Percentiles rank a stretch among this genome's conserved stretches.
phyloP scores from a whole-genome alignment of 2,888 invertebrate species.

The Perithous albicinctus region DNA sequence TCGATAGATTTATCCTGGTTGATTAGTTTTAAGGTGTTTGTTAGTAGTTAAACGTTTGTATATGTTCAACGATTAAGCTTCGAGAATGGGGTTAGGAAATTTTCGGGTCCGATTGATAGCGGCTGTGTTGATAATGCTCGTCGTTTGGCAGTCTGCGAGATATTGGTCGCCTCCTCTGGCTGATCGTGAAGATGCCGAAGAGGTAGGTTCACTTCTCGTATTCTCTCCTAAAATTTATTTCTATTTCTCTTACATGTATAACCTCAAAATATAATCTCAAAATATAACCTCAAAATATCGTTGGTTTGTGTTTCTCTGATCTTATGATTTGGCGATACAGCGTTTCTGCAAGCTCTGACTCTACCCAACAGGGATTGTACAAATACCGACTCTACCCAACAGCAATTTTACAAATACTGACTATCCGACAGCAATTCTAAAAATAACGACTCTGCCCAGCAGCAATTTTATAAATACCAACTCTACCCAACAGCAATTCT shows the following conservation, averaged over 20 bases:
- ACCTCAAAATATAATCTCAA: neutral
- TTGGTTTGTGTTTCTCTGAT: neutral
- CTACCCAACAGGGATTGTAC: no score
- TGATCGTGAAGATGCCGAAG: conserved; percentile 29
- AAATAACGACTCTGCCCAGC: no score
- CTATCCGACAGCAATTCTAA: no score
- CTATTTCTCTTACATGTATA: conserved; percentile 8
- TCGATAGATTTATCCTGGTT: conserved; percentile 4
- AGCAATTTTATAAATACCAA: no score
- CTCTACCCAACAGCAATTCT: no score
- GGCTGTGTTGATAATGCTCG: conserved; percentile 65
- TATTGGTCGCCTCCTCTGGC: conserved; percentile 54
- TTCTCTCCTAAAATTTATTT: neutral
- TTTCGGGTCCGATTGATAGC: conserved; percentile 73
- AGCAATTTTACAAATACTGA: no score
- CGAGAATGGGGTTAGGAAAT: conserved; percentile 75
- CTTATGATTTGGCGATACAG: neutral
- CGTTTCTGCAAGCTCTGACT: no score
- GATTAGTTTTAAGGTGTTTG: neutral
- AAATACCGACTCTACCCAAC: no score
- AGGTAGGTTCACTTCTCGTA: conserved; percentile 58
- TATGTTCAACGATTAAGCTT: neutral
- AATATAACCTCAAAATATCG: neutral
- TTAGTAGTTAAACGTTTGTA: neutral
- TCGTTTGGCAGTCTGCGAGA: conserved; percentile 66